Base-by-base conservation (phyloP, 2,888 invertebrate species). In the Chalcosyrphus nemorum region DNA sequence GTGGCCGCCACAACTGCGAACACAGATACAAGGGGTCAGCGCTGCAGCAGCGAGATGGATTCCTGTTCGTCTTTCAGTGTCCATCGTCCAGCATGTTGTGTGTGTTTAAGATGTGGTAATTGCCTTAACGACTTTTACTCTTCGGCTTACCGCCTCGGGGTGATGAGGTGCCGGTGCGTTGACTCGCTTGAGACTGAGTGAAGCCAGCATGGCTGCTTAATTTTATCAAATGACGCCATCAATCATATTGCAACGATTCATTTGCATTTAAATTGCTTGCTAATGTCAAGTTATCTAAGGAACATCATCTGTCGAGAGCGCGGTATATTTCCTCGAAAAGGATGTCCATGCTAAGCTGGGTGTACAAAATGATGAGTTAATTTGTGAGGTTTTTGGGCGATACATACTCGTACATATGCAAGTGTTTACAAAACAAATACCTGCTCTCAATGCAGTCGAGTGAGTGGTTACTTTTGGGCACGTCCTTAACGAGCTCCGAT, bases 231-330 rank as follows among this genome's bases (percentile, higher is more conserved):
- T 89, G 88, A 87, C 89, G 88, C 89, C 89, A 90, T 90, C 90
- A 89, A 90, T 90, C 91, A 90, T 88, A 87, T 80, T 80, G 85
- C 84, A 87, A 86, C 85, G 86, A 87, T 86, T 88, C 88, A 91
- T 91, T 91, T 91, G 91, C 91, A 91, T 91, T 90, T 91, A 91
- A 91, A 91, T 91, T 91, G 90, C 90, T 87, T 91, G 91, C 90
- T 90, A 91, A 91, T 91, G 90, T 91, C 89, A 88, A 88, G 88
- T 89, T 90, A 90, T 90, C 90, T 88, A 88, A 89, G 88, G 87
- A 88, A 89, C 88, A 90, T 89, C 90, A 90, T 91, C 90, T 81
- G 87, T 87, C 85, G 87, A 87, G 87, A 13, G 17, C 65, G 57
- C 24, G 15, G 17, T 45, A 35, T 13, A n/a, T n/a, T 45, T 45